These are phyloP conservation scores for Dione vanillae DNA, from an alignment of 2,888 invertebrate genomes.

Conservation along the genomic window DNA sequence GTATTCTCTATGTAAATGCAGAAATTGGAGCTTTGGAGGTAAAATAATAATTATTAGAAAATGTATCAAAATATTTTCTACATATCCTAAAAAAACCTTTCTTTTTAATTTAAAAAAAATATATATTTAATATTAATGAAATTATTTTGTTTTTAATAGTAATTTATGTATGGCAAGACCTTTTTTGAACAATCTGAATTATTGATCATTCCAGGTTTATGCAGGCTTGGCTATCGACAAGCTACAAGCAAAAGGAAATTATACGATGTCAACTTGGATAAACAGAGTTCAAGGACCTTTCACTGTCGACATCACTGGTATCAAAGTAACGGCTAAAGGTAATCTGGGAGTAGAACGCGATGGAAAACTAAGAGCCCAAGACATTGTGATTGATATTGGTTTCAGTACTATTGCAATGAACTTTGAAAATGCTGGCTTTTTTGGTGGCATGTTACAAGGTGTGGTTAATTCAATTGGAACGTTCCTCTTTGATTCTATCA, in stretches of 20 bases:
- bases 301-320: slow-evolving; percentile 89
- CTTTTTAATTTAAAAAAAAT: too few species aligned
- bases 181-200: neutral
- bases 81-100: too few species aligned
- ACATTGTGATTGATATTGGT: slow-evolving; percentile 91
- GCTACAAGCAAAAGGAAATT: slow-evolving; percentile 89
- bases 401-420: slow-evolving; percentile 91
- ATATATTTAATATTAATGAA: neutral
- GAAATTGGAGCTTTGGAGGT: slow-evolving; percentile 92
- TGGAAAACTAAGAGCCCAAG: slow-evolving; percentile 90
- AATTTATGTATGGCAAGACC: neutral
- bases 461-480: slow-evolving; percentile 92
- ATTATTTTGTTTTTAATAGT: neutral
- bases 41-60: slow-evolving; percentile 20
- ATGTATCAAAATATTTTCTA: neutral
- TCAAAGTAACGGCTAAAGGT: slow-evolving; percentile 88
- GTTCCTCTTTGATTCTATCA: slow-evolving; percentile 93
- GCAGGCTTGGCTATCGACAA: slow-evolving; percentile 88
- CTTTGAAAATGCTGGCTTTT: slow-evolving; percentile 91
- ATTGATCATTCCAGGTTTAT: slow-evolving; percentile 83
- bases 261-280: slow-evolving; percentile 89
- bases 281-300: slow-evolving; percentile 89
- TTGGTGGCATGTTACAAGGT: slow-evolving; percentile 88
- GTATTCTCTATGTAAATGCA: slow-evolving; percentile 88
- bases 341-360: slow-evolving; percentile 88